Evolutionary conservation across 2,113 vertebrate genomes (phyloP).

Genomic region (Mormyrus lacerda): DNA sequence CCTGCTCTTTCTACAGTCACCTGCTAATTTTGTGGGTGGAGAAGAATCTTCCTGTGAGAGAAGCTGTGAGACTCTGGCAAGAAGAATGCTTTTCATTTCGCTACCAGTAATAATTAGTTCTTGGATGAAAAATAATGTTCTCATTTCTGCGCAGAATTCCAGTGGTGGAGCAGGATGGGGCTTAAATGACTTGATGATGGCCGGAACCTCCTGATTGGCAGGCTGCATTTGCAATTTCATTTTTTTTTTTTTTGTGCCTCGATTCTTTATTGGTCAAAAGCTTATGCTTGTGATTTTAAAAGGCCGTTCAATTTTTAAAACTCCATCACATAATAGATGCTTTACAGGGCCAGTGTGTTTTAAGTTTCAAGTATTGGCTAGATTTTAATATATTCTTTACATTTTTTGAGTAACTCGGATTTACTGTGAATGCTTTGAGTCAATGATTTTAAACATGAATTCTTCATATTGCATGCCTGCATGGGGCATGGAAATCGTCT

Average conservation of each 20-base stretch:
- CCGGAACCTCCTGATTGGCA: neutral
- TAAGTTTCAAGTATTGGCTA: neutral
- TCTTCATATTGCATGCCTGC: neutral
- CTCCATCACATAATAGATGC: neutral
- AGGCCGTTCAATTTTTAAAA: neutral
- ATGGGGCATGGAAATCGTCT: neutral
- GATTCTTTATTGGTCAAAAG: neutral
- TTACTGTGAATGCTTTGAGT: neutral
- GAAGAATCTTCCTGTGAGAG: neutral
- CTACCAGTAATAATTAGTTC: neutral
- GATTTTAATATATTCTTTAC: neutral
- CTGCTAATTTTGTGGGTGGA: neutral
- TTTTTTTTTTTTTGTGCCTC: neutral
- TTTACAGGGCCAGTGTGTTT: neutral
- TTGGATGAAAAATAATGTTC: neutral
- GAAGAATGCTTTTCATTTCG: neutral
- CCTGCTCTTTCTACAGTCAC: neutral
- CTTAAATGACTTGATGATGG: neutral
- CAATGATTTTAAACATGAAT: neutral
- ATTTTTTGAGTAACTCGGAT: neutral
- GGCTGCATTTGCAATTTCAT: neutral
- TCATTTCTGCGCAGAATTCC: neutral
- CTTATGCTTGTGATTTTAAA: neutral
- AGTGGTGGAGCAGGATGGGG: neutral
- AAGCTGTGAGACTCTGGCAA: neutral